Evolutionary conservation across 2,888 invertebrate genomes (phyloP), one percentile per base, ranked within the genome.

Genomic region (Cartodere bifasciata): DNA sequence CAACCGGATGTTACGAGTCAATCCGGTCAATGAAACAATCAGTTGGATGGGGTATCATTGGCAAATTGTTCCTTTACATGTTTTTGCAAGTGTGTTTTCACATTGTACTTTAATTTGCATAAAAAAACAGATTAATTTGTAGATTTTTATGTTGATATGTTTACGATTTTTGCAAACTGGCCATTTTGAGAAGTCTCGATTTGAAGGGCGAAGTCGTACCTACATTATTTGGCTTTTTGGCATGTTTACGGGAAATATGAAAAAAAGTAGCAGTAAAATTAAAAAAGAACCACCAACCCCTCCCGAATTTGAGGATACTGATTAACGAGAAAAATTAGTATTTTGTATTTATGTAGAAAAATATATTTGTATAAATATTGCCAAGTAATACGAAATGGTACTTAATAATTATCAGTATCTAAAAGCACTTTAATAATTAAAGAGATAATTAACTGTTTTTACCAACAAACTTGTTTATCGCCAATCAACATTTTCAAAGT

Each of bases 391-490:
- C n/a, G n/a, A n/a, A n/a, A n/a, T n/a, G n/a, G n/a, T n/a, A n/a
- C n/a, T n/a, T n/a, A n/a, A n/a, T n/a, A 17, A 17, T 17, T 17
- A 9, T 17, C 20, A 17, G n/a, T n/a, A 17, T 7, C 20, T 17
- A 17, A 7, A 9, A 17, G 9, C 20, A 7, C 6, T 6, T 7
- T 17, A 17, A 17, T 7, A 17, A 17, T 17, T 17, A 6, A 17
- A 17, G 6, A 17, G 9, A 17, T 6, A 17, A 17, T 6, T 17
- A 9, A 17, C 20, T 17, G 20, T 6, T 17, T 17, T 45, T 30
- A 81, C 81, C 82, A 83, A 52, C 69, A 72, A 12, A 76, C 59
- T 46, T 75, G 72, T 53, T 77, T 82, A 47, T 77, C 82, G 20
- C 67, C 61, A 28, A 66, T 61, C 15, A 83, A 54, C 31, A 67